Base-by-base conservation (phyloP, 2,113 vertebrate genomes). In the Illadopsis cleaveri region DNA sequence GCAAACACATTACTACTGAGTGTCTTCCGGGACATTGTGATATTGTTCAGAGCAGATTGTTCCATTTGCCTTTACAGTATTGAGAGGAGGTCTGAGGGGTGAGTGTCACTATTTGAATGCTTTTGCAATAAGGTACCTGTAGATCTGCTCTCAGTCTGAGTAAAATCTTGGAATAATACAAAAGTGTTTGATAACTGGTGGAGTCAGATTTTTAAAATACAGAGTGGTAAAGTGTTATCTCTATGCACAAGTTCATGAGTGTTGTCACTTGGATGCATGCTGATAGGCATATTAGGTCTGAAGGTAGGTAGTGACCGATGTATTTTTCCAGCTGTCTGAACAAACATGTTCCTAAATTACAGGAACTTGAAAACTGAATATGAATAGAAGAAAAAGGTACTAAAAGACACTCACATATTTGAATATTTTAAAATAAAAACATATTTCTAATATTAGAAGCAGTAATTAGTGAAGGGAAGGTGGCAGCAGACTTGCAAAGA, bases 1-100 rank as follows among this genome's bases (percentile, higher is more conserved):
- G 98, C 98, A 25, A 98, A 99, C 96, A 99, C 99, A 0, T 98
- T 99, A 96, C 97, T 99, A 90, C 98, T 99, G 71, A 99, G 99
- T 95, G 99, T 99, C 81, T 99, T 99, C 98, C 98, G 98, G 93
- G 98, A 99, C 97, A 99, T 99, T 86, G 97, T 99, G 53, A 98
- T 99, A 96, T 89, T 99, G 89, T 99, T 99, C 95, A 98, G 99
- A 96, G 98, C 98, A 9, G 99, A 99, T 97, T 99, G 99, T 97
- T 99, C 99, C 92, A 99, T 99, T 98, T 99, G 99, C 96, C 98
- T 99, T 86, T 99, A 99, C 84, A 99, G 99, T 97, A 98, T 99
- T 93, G 99, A 99, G 97, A 99, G 93, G 95, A 98, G 96, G 86
- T 98, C 97, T 14, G 99, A 99, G 92, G 97, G 99, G 99, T 99